These are phyloP conservation scores for Portunus trituberculatus DNA, from an alignment of 1,140 invertebrate species.

Conservation along the genomic window DNA sequence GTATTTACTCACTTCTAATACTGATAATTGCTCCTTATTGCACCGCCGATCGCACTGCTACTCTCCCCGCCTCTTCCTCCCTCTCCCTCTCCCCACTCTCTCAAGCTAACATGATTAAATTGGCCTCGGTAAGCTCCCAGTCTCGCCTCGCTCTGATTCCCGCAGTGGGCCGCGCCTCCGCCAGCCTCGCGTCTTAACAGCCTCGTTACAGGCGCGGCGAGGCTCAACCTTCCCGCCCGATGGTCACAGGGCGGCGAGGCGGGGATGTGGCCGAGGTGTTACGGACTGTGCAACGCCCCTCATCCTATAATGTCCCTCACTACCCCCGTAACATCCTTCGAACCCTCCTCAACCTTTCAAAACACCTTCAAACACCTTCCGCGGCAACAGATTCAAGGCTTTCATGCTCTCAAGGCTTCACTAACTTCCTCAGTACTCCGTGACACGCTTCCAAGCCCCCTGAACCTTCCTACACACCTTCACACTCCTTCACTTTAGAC, in stretches of 20 bases:
- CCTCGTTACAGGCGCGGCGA: neutral
- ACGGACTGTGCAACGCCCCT: too few species aligned
- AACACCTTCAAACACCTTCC: neutral
- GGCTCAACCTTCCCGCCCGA: too few species aligned
- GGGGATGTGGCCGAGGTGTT: too few species aligned
- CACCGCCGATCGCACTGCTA: neutral
- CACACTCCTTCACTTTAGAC: neutral
- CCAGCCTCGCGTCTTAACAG: neutral
- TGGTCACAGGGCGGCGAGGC: too few species aligned
- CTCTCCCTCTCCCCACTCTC: neutral
- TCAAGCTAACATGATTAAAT: slow-evolving; percentile 4
- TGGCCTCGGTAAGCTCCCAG: neutral
- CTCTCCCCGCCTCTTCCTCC: too few species aligned
- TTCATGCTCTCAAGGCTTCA: neutral
- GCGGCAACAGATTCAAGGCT: neutral
- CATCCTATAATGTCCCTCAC: too few species aligned
- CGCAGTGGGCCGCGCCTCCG: neutral
- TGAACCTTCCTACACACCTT: neutral
- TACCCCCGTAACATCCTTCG: too few species aligned
- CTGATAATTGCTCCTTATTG: slow-evolving; percentile 59
- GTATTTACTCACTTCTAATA: slow-evolving; percentile 58
- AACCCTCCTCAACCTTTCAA: neutral
- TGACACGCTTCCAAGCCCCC: too few species aligned
- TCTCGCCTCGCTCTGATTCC: slow-evolving; percentile 25
- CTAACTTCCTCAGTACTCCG: too few species aligned